A percentile compares a stretch with the other conserved stretches of the same genome.
Conservation (phyloP, 2,113 vertebrate genomes). For the Pimephales promelas region DNA sequence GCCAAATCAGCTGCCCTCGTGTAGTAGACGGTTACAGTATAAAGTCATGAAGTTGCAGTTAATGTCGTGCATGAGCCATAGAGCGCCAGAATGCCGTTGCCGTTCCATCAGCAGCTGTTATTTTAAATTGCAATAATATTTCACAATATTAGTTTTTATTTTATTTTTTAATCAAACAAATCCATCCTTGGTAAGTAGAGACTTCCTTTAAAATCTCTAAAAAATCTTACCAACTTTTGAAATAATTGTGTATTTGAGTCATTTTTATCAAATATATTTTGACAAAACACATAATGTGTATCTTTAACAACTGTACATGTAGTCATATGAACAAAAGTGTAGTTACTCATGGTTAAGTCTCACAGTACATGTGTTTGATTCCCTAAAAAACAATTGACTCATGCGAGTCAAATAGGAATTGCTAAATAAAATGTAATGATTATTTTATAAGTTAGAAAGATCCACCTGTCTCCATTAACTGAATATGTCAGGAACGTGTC, state of each 20-base stretch:
- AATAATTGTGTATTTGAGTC: neutral
- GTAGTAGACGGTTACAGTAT: too few species aligned
- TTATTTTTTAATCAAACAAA: too few species aligned
- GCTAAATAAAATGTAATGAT: neutral
- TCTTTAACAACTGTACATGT: neutral
- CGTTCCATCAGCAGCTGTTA: neutral
- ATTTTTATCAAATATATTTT: neutral
- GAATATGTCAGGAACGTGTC: constrained; percentile 14
- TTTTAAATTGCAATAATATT: neutral
- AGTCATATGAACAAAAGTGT: neutral
- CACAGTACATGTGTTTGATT: neutral
- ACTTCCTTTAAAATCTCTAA: too few species aligned
- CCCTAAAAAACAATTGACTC: too few species aligned
- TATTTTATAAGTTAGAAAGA: neutral
- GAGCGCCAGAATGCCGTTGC: too few species aligned
- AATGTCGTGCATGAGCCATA: too few species aligned
- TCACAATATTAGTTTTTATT: neutral
- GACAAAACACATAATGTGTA: neutral
- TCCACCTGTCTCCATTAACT: neutral
- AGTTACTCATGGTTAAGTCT: neutral
- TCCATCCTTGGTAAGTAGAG: neutral
- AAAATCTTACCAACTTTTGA: neutral
- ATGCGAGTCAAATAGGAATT: neutral
- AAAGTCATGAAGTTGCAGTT: too few species aligned
- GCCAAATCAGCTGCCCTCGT: too few species aligned